Percentiles rank a stretch among this genome's conserved stretches.
These are phyloP conservation scores for Anguilla rostrata DNA, from an alignment of 2,113 vertebrate species.

Conservation along the genomic window DNA sequence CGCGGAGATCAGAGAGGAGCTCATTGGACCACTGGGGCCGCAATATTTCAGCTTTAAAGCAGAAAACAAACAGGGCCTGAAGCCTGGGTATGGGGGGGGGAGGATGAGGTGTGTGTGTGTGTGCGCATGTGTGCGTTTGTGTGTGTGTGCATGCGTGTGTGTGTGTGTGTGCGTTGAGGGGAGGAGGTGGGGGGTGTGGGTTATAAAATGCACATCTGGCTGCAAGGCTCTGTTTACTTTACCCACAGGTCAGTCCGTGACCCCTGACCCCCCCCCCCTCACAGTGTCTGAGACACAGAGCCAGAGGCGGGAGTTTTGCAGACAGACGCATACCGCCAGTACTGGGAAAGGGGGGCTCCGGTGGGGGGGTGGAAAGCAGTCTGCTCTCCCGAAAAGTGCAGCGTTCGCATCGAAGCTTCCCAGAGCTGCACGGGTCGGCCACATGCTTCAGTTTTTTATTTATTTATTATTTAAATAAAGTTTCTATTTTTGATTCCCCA, in stretches of 20 bases:
- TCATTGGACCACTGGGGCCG: background rate
- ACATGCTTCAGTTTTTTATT: too few relatives aligned
- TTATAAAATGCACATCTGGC: slow-evolving; percentile 7
- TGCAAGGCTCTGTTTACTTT: slow-evolving; percentile 26
- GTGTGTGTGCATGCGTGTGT: too few relatives aligned
- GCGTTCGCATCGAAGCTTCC: too few relatives aligned
- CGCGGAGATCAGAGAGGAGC: background rate
- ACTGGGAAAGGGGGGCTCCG: background rate
- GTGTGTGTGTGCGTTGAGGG: too few relatives aligned
- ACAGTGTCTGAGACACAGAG: slow-evolving; percentile 41
- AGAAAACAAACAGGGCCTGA: background rate
- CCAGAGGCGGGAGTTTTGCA: slow-evolving; percentile 44
- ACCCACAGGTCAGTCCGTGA: slow-evolving; percentile 50
- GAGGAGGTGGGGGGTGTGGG: too few relatives aligned
- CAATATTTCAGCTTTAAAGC: background rate
- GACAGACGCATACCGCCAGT: background rate
- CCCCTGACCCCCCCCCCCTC: slow-evolving; percentile 46
- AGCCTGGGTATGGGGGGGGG: background rate
- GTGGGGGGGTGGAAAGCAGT: too few relatives aligned
- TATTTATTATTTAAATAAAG: too few relatives aligned
- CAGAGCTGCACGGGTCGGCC: too few relatives aligned
- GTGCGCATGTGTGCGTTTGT: too few relatives aligned
- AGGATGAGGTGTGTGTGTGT: too few relatives aligned
- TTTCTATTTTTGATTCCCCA: too few relatives aligned
- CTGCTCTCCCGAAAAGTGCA: too few relatives aligned